A percentile compares a stretch with the other conserved stretches of the same genome.
These are phyloP conservation scores for Gymnocypris eckloni DNA, from an alignment of 2,797 vertebrate species.

Conservation along the genomic window DNA sequence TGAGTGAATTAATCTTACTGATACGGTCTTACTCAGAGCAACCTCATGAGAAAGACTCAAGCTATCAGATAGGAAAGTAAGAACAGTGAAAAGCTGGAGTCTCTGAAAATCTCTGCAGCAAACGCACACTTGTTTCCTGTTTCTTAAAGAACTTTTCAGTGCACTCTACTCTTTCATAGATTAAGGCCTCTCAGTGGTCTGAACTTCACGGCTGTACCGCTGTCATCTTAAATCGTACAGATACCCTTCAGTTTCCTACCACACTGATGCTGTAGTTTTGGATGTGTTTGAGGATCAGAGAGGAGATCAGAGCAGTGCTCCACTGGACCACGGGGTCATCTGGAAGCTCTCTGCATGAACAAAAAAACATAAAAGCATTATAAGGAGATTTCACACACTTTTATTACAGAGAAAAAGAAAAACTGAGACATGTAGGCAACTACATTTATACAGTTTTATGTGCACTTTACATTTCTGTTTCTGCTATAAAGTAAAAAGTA, in stretches of 20 bases:
- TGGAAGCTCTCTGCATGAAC: slow-evolving; percentile 82
- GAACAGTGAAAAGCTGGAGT: neutral
- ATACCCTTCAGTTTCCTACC: slow-evolving; percentile 58
- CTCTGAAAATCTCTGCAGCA: slow-evolving; percentile 2
- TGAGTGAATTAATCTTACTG: slow-evolving; percentile 54
- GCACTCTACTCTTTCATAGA: neutral
- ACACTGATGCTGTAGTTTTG: slow-evolving; percentile 79
- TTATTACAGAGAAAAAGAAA: neutral
- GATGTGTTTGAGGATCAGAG: slow-evolving; percentile 80
- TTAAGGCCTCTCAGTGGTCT: neutral
- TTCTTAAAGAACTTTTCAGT: neutral
- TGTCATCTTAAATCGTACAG: neutral
- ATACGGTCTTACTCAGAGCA: slow-evolving; percentile 9
- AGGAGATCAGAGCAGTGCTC: slow-evolving; percentile 80
- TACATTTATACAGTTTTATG: neutral
- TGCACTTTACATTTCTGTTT: neutral
- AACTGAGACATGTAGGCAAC: neutral
- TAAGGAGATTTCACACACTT: neutral
- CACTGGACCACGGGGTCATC: slow-evolving; percentile 88
- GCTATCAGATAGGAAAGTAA: neutral
- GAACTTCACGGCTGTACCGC: neutral
- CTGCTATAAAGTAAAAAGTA: neutral
- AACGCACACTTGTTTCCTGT: neutral
- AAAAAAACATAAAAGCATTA: neutral
- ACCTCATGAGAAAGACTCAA: neutral